These are phyloP conservation scores for Panthera uncia DNA, from an alignment of 2,113 vertebrate genomes.

Conservation along the genomic window DNA sequence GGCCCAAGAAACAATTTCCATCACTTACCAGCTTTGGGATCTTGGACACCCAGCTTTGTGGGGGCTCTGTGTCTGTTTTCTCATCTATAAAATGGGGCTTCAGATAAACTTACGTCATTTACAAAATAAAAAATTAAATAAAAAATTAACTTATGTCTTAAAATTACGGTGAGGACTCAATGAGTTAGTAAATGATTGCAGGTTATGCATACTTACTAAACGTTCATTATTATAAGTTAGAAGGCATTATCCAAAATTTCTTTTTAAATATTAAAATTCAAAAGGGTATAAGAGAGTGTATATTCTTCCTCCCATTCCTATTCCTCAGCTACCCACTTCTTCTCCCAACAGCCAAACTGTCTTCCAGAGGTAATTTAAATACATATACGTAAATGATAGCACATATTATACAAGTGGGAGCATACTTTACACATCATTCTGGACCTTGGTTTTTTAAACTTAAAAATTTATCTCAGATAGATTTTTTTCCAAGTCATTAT, in stretches of 20 bases:
- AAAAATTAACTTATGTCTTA: background rate
- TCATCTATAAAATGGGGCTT: background rate
- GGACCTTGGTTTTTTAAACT: background rate
- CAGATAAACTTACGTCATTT: background rate
- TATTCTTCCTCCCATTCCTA: background rate
- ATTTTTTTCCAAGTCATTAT: background rate
- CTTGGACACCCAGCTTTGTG: background rate
- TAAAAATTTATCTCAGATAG: background rate
- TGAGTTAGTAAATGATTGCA: background rate
- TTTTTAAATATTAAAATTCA: background rate
- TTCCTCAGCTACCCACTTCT: background rate
- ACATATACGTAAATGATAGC: background rate
- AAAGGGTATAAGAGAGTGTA: background rate
- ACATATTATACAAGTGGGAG: background rate
- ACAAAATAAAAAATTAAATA: too few relatives aligned
- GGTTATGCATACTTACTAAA: background rate
- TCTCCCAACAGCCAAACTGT: background rate
- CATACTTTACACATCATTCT: background rate
- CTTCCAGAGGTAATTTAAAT: background rate
- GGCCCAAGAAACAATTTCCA: background rate
- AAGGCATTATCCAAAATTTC: background rate
- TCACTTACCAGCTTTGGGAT: background rate
- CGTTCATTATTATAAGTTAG: background rate
- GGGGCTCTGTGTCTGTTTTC: background rate
- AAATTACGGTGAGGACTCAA: background rate